Base-by-base conservation (phyloP, 1,140 invertebrate genomes). In the Drosophila lowei region DNA sequence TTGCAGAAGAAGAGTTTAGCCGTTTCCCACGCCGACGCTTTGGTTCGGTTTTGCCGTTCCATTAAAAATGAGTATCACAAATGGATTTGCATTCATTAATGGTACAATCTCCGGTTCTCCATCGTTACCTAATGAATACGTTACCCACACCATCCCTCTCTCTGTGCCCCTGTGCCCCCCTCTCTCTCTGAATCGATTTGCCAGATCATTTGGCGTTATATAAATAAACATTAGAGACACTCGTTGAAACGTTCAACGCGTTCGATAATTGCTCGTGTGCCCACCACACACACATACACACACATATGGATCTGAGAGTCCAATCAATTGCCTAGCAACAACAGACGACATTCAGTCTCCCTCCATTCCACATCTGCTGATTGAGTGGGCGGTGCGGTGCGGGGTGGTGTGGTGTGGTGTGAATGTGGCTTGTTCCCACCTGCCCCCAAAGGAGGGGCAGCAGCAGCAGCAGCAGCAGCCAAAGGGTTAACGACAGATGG, bases 401-500 rank as follows among this genome's bases (percentile, higher is more conserved):
- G 49, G 21, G 38, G 57, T 41, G 15, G 38, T 11, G 55, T 55
- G 61, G 61, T n/a, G n/a, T n/a, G n/a, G n/a, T n/a, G n/a, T n/a
- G n/a, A n/a, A n/a, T n/a, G n/a, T 55, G 61, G 61, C 55, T 62
- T 59, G 7, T 30, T 9, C 18, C 59, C 42, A 50, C 62, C 28
- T 18, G 18, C 18, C 18, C 18, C n/a, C n/a, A n/a, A n/a, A n/a
- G n/a, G n/a, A n/a, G n/a, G 2, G 21, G 21, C 21, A 21, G 21
- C 21, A 21, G 21, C 21, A 23, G 21, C 2, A 23, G 21, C n/a
- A n/a, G 21, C 21, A 25, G 23, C 3, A 9, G 28, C 3, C 11
- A 79, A 79, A 73, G 77, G 77, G 77, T 68, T 74, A 77, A 72
- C 55, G 64, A 71, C 66, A 38, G n/a, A 67, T 70, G 68, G 76